Conservation (phyloP, 2,113 vertebrate genomes). For the Hyla sarda region DNA sequence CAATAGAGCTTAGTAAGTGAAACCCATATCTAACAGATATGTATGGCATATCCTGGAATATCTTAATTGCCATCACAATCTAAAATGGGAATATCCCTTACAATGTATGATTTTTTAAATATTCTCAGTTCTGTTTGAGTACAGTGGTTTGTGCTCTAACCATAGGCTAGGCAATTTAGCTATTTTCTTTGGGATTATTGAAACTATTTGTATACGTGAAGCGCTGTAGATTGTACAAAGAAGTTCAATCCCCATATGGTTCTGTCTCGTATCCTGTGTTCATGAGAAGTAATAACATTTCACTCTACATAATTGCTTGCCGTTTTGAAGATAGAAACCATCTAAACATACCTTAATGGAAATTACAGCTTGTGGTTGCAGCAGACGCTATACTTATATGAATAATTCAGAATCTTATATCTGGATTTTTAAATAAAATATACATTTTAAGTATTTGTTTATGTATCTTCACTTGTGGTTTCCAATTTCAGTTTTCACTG, state of each 20-base stretch:
- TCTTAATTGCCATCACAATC: too few relatives aligned
- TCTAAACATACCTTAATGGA: slow-evolving; percentile 10
- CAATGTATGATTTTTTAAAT: background rate
- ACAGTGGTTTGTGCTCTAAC: background rate
- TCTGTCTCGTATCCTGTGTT: slow-evolving; percentile 11
- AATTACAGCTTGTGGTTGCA: background rate
- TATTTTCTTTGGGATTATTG: slow-evolving; percentile 1
- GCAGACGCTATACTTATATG: background rate
- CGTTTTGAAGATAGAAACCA: background rate
- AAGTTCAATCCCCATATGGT: background rate
- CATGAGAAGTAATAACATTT: slow-evolving; percentile 2
- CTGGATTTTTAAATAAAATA: slow-evolving; percentile 17
- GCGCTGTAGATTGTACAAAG: background rate
- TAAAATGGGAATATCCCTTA: too few relatives aligned
- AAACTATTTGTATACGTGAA: background rate
- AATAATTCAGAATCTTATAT: background rate
- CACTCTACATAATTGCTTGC: background rate
- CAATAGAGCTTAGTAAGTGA: too few relatives aligned
- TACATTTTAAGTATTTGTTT: slow-evolving; percentile 9
- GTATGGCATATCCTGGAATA: too few relatives aligned
- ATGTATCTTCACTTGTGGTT: slow-evolving; percentile 9
- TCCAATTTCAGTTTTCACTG: background rate
- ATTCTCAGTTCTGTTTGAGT: background rate
- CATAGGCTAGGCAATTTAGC: background rate
- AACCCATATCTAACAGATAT: too few relatives aligned